These are phyloP conservation scores for Spatulosminthurus flaviceps DNA, from an alignment of 2,888 invertebrate genomes.

Conservation along the genomic window DNA sequence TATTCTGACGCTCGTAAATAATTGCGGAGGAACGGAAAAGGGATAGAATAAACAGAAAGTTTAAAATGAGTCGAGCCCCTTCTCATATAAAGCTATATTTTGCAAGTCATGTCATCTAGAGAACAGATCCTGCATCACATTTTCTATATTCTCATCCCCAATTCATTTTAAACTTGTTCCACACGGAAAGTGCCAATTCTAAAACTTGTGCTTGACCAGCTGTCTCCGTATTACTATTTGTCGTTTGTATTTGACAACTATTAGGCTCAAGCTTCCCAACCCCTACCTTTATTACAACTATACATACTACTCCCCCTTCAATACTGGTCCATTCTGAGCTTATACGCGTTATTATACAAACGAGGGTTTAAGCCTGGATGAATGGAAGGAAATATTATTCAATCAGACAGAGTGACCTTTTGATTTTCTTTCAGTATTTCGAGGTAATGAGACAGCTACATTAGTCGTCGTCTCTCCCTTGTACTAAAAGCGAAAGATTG, in stretches of 20 bases:
- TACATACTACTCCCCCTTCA: no score
- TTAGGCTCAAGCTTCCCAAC: no score
- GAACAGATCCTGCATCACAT: not conserved
- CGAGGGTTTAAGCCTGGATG: not conserved
- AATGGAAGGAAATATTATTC: not conserved
- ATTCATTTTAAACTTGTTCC: constrained; percentile 20
- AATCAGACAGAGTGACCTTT: constrained; percentile 24
- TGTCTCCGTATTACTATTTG: not conserved
- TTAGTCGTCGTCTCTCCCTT: constrained; percentile 10
- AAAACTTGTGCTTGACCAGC: constrained; percentile 27
- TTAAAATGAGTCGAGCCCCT: not conserved
- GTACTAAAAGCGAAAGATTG: not conserved
- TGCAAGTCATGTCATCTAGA: constrained; percentile 22
- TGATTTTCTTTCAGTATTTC: not conserved
- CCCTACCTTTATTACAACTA: no score
- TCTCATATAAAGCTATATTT: not conserved
- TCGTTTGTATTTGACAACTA: no score
- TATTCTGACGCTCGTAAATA: constrained; percentile 24
- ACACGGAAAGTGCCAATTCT: not conserved
- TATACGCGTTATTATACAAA: no score
- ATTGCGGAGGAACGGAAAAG: not conserved
- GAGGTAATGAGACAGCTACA: constrained; percentile 28
- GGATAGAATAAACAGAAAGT: not conserved
- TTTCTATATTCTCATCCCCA: not conserved
- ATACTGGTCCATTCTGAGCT: no score